These are phyloP conservation scores for Anolis apletophallus DNA, from an alignment of 2,797 vertebrate genomes.

Conservation along the genomic window DNA sequence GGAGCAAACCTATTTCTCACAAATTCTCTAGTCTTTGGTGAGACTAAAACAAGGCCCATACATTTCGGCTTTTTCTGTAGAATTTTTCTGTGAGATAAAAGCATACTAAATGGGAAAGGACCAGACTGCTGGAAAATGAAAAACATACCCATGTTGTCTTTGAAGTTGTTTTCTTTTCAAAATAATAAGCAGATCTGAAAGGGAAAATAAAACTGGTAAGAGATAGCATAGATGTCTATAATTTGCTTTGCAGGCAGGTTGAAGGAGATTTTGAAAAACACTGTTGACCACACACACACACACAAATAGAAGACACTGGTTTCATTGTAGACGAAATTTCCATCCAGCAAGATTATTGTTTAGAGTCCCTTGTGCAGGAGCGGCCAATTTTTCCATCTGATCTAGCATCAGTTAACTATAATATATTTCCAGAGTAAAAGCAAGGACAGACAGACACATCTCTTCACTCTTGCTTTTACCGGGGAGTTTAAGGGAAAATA, in stretches of 20 bases:
- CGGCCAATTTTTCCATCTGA: no score
- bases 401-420: no score
- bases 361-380: not conserved
- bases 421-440: no score
- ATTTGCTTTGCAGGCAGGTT: not conserved
- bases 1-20: not conserved
- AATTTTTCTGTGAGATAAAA: not conserved
- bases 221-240: not conserved
- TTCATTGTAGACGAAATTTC: not conserved
- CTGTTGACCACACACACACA: no score
- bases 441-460: no score
- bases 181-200: not conserved
- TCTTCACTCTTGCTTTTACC: no score
- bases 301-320: not conserved
- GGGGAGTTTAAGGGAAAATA: no score
- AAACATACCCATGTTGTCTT: conserved; percentile 65
- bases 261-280: not conserved
- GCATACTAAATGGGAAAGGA: not conserved
- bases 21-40: no score
- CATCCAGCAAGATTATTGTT: not conserved
- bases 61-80: not conserved
- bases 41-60: not conserved
- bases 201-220: not conserved
- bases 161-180: not conserved
- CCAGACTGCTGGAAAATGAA: not conserved